Evolutionary conservation across 2,113 vertebrate species (phyloP), one percentile per base, ranked within the genome.

Genomic region (Monopterus albus): DNA sequence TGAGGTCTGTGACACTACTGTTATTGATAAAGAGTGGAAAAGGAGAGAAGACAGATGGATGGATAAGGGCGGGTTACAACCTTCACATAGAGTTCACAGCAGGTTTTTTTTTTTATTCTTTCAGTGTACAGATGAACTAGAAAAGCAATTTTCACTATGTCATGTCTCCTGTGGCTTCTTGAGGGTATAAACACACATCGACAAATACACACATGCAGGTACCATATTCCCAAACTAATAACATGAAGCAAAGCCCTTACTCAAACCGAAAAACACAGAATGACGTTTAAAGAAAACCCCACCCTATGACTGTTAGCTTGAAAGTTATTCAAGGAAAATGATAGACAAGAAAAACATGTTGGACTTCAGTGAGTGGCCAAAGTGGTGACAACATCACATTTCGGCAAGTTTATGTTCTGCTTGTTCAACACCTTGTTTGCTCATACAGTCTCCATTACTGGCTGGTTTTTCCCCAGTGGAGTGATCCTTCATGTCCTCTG

Each of bases 281-380:
- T 60, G 68, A 71, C 68, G 66, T 78, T 79, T 67, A 56, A 67
- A 61, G 42, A 55, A 31, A 66, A 55, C n/a, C 52, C 38, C 38
- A 21, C 17, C 3, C 5, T 43, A 23, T n/a, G n/a, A n/a, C n/a
- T n/a, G n/a, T n/a, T n/a, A n/a, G n/a, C n/a, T n/a, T n/a, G n/a
- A n/a, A n/a, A n/a, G n/a, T n/a, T n/a, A n/a, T n/a, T n/a, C n/a
- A n/a, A n/a, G n/a, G n/a, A n/a, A n/a, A n/a, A n/a, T n/a, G n/a
- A n/a, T n/a, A 73, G 21, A 17, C 42, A 26, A 18, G 46, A 51
- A 33, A 26, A 65, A 65, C n/a, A n/a, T n/a, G n/a, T n/a, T n/a
- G n/a, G n/a, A n/a, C n/a, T n/a, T n/a, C n/a, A n/a, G n/a, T n/a
- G n/a, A n/a, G n/a, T n/a, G n/a, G n/a, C n/a, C n/a, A n/a, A n/a